Percentiles rank a stretch among this genome's conserved stretches.
These are phyloP conservation scores for Mesorhabditis belari DNA, from an alignment of 2,888 invertebrate genomes.

Conservation along the genomic window DNA sequence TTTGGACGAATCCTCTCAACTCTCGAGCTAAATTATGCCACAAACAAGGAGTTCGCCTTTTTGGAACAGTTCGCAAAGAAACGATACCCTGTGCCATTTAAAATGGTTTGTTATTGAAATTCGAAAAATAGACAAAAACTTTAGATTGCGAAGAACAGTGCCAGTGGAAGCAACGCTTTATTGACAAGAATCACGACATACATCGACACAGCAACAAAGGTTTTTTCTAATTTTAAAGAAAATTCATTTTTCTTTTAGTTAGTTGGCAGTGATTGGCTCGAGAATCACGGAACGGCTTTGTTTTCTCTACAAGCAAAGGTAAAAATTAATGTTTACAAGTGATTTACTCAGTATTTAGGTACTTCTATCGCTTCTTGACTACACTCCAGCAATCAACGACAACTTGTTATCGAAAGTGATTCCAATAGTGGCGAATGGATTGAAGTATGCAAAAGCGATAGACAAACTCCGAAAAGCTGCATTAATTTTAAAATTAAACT, in stretches of 20 bases:
- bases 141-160: conserved; percentile 18
- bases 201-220: conserved; percentile 17
- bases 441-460: conserved; percentile 22
- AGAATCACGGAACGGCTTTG: conserved; percentile 62
- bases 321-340: not conserved
- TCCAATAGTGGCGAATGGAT: conserved; percentile 39
- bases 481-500: not conserved
- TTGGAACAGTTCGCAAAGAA: conserved; percentile 27
- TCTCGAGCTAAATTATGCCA: conserved; percentile 59
- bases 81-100: conserved; percentile 36
- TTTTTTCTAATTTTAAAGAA: no score
- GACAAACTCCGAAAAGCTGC: no score
- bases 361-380: conserved; percentile 67
- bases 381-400: conserved; percentile 59
- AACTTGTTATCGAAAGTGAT: conserved; percentile 61
- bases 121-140: not conserved
- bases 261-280: conserved; percentile 24
- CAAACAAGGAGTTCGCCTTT: conserved; percentile 55
- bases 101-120: conserved; percentile 8
- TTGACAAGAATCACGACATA: conserved; percentile 24
- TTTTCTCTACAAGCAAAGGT: conserved; percentile 75
- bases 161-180: conserved; percentile 22
- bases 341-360: conserved; percentile 45
- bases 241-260: conserved; percentile 8
- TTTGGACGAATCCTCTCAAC: conserved; percentile 76